Evolutionary conservation across 2,113 vertebrate species (phyloP), one percentile per base, ranked within the genome.

Genomic region (Bubo bubo): DNA sequence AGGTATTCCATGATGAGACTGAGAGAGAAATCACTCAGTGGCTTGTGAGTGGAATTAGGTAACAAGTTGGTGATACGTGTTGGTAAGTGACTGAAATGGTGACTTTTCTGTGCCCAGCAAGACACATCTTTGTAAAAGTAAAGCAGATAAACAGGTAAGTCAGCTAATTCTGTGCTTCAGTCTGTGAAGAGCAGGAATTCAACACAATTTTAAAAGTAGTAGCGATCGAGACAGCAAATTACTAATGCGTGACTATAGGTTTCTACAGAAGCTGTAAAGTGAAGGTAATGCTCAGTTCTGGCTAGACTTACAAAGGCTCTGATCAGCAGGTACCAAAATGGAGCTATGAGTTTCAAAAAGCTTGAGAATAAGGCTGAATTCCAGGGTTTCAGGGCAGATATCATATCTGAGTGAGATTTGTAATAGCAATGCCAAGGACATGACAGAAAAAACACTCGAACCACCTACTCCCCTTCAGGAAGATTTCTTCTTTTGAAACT

Each of bases 31-130:
- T 37, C 8, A 20, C 35, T 27, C 50, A 15, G 1, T 0, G n/a
- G 26, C 39, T 81, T 26, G n/a, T 0, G 3, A 63, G 35, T 24
- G 35, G 55, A 43, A 2, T 6, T 64, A 32, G 34, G 45, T 32
- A 55, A 12, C 19, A 26, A 60, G 7, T 8, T 67, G 71, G 28
- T 58, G 49, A 5, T 21, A 3, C 0, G 0, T 7, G 24, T 4
- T 19, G 34, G 14, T n/a, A 2, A 59, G 18, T 4, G 86, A 15
- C 71, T 60, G 35, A n/a, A 47, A 37, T 1, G 3, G 34, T 35
- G 79, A 37, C 35, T 30, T 59, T 41, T 3, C 45, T 35, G 18
- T 71, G 28, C 75, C 56, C 41, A 41, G 3, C 10, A 55, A 32
- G 34, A 8, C 39, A 8, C 3, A 2, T 3, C 20, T 39, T 8